Evolutionary conservation across 2,888 invertebrate genomes (phyloP).

Genomic region (Hyposoter didymator): DNA sequence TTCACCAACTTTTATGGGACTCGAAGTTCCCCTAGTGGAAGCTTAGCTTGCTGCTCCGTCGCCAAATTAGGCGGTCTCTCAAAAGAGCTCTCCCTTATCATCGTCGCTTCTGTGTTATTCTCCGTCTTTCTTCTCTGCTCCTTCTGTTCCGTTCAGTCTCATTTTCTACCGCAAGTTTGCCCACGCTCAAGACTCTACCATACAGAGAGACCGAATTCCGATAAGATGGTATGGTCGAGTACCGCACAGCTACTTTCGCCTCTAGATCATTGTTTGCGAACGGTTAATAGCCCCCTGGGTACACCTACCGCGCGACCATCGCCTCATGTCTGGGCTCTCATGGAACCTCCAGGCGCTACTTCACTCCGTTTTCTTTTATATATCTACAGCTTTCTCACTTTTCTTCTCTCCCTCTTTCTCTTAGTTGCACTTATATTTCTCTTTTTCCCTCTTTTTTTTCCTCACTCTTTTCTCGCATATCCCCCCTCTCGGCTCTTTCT

Average conservation of each 20-base stretch:
- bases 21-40: conserved; percentile 29
- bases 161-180: conserved; percentile 57
- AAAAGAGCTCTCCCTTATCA: conserved; percentile 71
- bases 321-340: conserved; percentile 63
- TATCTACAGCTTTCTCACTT: conserved; percentile 66
- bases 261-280: conserved; percentile 83
- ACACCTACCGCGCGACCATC: conserved; percentile 74
- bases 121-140: conserved; percentile 55
- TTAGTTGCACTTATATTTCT: conserved; percentile 57
- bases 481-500: conserved; percentile 42
- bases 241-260: conserved; percentile 80
- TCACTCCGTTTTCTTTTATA: conserved; percentile 59
- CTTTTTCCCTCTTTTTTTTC: conserved; percentile 36
- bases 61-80: conserved; percentile 77
- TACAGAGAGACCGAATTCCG: conserved; percentile 78
- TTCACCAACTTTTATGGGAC: conserved; percentile 62
- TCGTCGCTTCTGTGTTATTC: conserved; percentile 35
- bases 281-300: conserved; percentile 83
- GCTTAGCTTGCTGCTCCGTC: conserved; percentile 54
- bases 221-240: conserved; percentile 75
- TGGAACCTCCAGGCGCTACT: conserved; percentile 56
- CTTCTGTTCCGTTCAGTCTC: conserved; percentile 49
- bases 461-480: conserved; percentile 39
- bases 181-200: conserved; percentile 62
- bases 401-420: conserved; percentile 65